These are phyloP conservation scores for Leptopilina myrica DNA, from an alignment of 2,888 invertebrate species.

Conservation along the genomic window DNA sequence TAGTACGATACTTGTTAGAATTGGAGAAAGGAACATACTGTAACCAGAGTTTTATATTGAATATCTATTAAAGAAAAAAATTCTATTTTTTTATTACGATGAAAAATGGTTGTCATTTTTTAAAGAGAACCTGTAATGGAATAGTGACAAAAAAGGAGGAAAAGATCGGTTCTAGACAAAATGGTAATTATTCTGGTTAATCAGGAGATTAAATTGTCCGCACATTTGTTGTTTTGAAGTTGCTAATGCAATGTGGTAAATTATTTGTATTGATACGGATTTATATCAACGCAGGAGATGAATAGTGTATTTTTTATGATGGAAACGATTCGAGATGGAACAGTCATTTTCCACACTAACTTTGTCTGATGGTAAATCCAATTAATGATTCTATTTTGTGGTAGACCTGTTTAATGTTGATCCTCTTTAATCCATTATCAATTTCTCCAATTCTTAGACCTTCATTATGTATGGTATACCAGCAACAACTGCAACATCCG, in stretches of 20 bases:
- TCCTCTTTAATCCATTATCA: constrained; percentile 34
- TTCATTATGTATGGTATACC: constrained; percentile 75
- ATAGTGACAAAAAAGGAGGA: background rate
- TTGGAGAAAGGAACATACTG: background rate
- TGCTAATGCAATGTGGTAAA: background rate
- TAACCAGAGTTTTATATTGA: background rate
- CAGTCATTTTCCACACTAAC: background rate
- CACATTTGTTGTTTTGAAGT: background rate
- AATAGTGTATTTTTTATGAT: background rate
- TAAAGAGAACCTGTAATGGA: background rate
- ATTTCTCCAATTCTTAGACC: constrained; percentile 63
- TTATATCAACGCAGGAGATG: background rate
- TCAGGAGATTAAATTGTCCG: background rate
- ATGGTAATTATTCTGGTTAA: constrained; percentile 10
- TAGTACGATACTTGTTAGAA: background rate
- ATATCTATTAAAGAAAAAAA: constrained; percentile 25
- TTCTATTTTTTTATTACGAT: background rate
- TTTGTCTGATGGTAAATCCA: constrained; percentile 1
- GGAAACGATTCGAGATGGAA: constrained; percentile 15
- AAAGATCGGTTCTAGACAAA: background rate
- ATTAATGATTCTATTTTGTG: background rate
- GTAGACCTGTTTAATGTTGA: constrained; percentile 21
- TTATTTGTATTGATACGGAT: background rate
- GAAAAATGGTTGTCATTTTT: background rate
- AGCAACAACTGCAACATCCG: constrained; percentile 75